Percentiles rank a stretch among this genome's conserved stretches.
Conservation (phyloP, 2,888 invertebrate genomes). For the Drosophila pseudotakahashii region DNA sequence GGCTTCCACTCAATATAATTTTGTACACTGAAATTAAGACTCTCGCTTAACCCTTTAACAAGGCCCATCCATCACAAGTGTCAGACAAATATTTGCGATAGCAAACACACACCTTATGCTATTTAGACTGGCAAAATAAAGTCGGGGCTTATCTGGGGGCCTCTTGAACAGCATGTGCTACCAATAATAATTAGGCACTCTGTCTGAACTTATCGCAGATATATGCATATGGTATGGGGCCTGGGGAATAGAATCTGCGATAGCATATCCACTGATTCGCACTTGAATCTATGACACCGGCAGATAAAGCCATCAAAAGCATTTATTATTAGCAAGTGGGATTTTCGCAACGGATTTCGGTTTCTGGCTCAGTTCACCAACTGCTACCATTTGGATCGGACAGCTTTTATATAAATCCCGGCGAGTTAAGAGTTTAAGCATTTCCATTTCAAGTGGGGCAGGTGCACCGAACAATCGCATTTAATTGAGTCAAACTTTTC, state of each 20-base stretch:
- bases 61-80: constrained; percentile 34
- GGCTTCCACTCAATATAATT: constrained; percentile 3
- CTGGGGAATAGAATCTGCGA: constrained; percentile 17
- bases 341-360: constrained; percentile 10
- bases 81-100: constrained; percentile 37
- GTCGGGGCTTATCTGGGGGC: constrained; percentile 47
- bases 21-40: constrained; percentile 2
- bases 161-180: constrained; percentile 56
- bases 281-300: constrained; percentile 43
- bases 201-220: constrained; percentile 55
- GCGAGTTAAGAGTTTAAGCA: constrained; percentile 12
- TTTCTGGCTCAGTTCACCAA: constrained; percentile 27
- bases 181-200: constrained; percentile 72
- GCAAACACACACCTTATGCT: constrained; percentile 10
- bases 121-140: constrained; percentile 17
- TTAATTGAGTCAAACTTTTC: constrained; percentile 33
- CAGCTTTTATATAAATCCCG: constrained; percentile 25
- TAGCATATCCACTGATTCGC: constrained; percentile 44
- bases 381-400: constrained; percentile 37
- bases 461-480: constrained; percentile 30
- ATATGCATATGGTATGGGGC: background rate
- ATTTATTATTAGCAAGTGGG: constrained; percentile 37
- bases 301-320: constrained; percentile 39
- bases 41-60: constrained; percentile 1
- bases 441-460: constrained; percentile 34